Evolutionary conservation across 2,888 invertebrate genomes (phyloP), one percentile per base, ranked within the genome.

Genomic region (Anthophora plumipes): DNA sequence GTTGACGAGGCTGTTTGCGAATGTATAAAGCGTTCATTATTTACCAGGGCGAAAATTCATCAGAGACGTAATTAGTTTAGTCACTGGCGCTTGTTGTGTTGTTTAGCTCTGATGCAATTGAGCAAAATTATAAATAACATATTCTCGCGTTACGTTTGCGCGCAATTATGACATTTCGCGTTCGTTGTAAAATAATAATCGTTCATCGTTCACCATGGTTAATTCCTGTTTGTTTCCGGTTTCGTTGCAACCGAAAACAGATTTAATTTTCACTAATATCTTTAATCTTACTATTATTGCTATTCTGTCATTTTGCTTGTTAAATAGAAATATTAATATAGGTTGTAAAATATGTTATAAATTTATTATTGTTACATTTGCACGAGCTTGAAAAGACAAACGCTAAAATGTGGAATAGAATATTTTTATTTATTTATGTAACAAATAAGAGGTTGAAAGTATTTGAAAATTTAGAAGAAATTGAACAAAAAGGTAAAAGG

Each of bases 31-130:
- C 64, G 12, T 71, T 64, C 17, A n/a, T 43, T 43, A 64, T 71
- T 71, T 64, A 71, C 22, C 11, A 48, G 37, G n/a, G 25, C 31
- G 67, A 54, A 72, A 72, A 54, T 63, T 72, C 64, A 64, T 64
- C 64, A 46, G 43, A 43, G 22, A 0, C 17, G 64, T 37, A 64
- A 64, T 64, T 64, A 72, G 54, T 64, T 54, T 72, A 54, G 43
- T 37, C 20, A 43, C 37, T 43, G 43, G 43, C 20, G 22, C 43
- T 22, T 22, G 12, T 31, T 31, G 25, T n/a, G 41, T 55, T 67
- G 25, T 43, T 55, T 11, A 25, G 2, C 41, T 67, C n/a, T 14
- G 55, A 43, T 55, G 14, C 41, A 67, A 43, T 67, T 55, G 55
- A 43, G 41, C 67, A 25, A 31, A 55, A 72, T 72, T 64, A 64